Evolutionary conservation across 2,113 vertebrate species (phyloP).

Genomic region (Micronycteris hirsuta): DNA sequence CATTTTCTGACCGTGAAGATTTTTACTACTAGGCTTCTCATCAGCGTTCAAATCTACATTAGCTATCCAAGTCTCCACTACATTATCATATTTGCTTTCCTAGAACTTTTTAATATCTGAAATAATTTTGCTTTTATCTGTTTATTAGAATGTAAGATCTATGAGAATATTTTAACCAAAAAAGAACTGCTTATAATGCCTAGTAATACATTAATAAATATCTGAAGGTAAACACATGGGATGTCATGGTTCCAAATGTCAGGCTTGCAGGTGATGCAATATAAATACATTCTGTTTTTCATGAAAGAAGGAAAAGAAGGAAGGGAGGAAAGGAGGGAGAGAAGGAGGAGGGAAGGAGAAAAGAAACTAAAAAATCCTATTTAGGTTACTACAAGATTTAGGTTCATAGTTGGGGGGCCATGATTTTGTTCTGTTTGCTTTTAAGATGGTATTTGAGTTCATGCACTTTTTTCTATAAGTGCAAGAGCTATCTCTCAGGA

Average conservation of each 20-base stretch:
- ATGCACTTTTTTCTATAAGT: background rate
- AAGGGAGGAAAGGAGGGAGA: too few species aligned
- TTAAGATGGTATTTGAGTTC: background rate
- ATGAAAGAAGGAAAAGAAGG: background rate
- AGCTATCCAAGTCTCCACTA: background rate
- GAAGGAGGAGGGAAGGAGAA: background rate
- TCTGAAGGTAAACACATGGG: background rate
- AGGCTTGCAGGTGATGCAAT: background rate
- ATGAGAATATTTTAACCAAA: background rate
- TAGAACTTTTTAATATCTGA: background rate
- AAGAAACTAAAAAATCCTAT: background rate
- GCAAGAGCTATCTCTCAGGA: constrained; percentile 32
- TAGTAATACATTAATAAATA: background rate
- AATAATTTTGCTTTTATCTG: background rate
- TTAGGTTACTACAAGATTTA: background rate
- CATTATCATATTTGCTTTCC: background rate
- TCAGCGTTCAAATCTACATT: background rate
- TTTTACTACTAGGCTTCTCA: background rate
- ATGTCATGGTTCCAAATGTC: background rate
- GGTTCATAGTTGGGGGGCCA: background rate
- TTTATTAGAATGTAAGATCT: background rate
- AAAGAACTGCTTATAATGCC: background rate
- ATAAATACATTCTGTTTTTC: background rate
- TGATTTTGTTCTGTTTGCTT: constrained; percentile 3
- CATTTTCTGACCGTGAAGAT: background rate